Conservation (phyloP, 2,888 invertebrate species). For the Norana najaformis region DNA sequence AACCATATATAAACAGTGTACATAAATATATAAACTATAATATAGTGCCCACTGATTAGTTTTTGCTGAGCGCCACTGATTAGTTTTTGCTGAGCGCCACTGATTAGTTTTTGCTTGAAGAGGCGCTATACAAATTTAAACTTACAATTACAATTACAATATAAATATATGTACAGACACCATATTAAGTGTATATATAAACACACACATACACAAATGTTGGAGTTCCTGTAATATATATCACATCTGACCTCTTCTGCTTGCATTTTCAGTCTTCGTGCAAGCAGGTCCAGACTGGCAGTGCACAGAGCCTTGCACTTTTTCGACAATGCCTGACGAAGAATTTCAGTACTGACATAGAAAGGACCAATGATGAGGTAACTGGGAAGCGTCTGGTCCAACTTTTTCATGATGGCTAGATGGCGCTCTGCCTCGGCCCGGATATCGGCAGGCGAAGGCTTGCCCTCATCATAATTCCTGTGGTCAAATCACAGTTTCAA, state of each 20-base stretch:
- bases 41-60: too few relatives aligned
- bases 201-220: background rate
- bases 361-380: conserved; percentile 80
- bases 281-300: conserved; percentile 74
- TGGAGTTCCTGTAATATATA: background rate
- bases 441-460: conserved; percentile 73
- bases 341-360: conserved; percentile 43
- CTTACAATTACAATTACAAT: too few relatives aligned
- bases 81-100: too few relatives aligned
- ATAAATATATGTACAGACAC: background rate
- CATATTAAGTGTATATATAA: background rate
- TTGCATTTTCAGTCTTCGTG: conserved; percentile 70
- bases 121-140: background rate
- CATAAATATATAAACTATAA: background rate
- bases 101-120: too few relatives aligned
- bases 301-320: conserved; percentile 75
- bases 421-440: conserved; percentile 73
- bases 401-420: conserved; percentile 71
- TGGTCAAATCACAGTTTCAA: background rate
- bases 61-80: too few relatives aligned
- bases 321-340: conserved; percentile 72
- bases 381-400: conserved; percentile 74
- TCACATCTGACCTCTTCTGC: conserved; percentile 69
- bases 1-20: background rate
- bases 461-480: conserved; percentile 67